Conservation (phyloP, 2,113 vertebrate species). For the Pelecanus crispus region DNA sequence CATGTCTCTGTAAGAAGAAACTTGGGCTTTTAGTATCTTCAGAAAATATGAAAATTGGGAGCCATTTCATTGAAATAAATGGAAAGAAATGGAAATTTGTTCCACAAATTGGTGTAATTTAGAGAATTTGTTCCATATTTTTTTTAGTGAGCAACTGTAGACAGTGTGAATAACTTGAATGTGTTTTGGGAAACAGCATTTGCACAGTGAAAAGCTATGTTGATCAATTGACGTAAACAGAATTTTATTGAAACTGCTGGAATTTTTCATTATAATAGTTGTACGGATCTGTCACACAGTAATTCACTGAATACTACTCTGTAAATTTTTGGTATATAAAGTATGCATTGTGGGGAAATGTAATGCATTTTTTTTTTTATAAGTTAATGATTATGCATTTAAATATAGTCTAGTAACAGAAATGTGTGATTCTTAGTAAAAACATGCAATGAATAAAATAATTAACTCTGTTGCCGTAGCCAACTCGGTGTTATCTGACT, state of each 20-base stretch:
- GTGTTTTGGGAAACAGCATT: not conserved
- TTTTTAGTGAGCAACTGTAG: not conserved
- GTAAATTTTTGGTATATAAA: not conserved
- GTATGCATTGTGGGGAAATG: not conserved
- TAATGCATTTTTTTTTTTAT: not conserved
- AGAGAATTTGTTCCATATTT: not conserved
- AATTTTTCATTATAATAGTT: not conserved
- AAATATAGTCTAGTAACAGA: not conserved
- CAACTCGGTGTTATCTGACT: not conserved
- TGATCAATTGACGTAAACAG: not conserved
- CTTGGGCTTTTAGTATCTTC: not conserved
- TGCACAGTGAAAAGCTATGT: not conserved
- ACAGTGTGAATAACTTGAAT: not conserved
- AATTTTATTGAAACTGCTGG: not conserved
- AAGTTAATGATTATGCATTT: not conserved
- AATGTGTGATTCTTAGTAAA: not conserved
- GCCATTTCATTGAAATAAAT: not conserved
- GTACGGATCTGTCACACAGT: not conserved
- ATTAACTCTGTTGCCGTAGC: not conserved
- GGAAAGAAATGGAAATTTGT: not conserved
- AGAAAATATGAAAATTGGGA: not conserved
- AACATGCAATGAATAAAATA: accelerated
- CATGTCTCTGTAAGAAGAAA: not conserved
- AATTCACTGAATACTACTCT: not conserved
- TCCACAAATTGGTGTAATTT: not conserved